Percentiles rank a stretch among this genome's conserved stretches.
These are phyloP conservation scores for Eupeodes luniger DNA, from an alignment of 2,888 invertebrate species.

Conservation along the genomic window DNA sequence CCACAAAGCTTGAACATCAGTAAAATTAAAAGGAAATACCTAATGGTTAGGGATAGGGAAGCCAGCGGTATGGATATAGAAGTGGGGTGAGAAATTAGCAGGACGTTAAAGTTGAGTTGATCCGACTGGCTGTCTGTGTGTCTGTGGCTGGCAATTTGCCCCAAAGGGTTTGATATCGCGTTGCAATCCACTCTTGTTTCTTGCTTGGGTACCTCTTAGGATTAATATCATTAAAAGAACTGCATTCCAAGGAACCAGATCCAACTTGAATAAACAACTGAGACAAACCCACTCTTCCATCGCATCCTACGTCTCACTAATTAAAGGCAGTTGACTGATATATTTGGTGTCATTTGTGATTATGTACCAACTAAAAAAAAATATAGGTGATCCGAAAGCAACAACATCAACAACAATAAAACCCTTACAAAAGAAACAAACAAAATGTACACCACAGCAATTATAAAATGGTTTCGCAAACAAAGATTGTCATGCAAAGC, in stretches of 20 bases:
- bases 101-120: neutral
- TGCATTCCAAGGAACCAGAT: constrained; percentile 31
- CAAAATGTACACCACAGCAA: constrained; percentile 34
- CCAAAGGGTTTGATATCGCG: neutral
- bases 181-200: constrained; percentile 35
- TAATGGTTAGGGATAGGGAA: constrained; percentile 40
- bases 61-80: neutral
- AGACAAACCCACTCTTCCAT: neutral
- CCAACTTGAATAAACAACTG: neutral
- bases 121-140: constrained; percentile 3
- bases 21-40: constrained; percentile 35
- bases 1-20: constrained; percentile 64
- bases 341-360: constrained; percentile 57
- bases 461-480: constrained; percentile 31
- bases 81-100: neutral
- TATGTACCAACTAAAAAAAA: constrained; percentile 39
- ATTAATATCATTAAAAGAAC: constrained; percentile 42
- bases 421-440: neutral
- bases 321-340: constrained; percentile 61
- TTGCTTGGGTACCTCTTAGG: constrained; percentile 48
- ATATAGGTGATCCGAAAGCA: constrained; percentile 49
- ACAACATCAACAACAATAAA: constrained; percentile 16
- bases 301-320: constrained; percentile 21
- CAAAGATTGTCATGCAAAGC: constrained; percentile 56
- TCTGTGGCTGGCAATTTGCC: constrained; percentile 24